Evolutionary conservation across 2,113 vertebrate genomes (phyloP).

Genomic region (Myotis brandtii): DNA sequence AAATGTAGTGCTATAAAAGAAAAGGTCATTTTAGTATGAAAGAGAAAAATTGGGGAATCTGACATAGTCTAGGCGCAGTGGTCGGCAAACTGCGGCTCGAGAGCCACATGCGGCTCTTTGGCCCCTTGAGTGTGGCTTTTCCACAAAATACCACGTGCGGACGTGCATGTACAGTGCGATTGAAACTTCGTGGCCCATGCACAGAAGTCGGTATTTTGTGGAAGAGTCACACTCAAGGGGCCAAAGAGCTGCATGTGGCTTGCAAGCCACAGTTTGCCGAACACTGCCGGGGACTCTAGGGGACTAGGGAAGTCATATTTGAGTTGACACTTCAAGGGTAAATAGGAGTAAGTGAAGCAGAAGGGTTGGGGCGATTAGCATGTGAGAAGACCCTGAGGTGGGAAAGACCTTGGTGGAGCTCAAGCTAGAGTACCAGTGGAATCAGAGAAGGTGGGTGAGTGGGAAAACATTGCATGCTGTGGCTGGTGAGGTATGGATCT

Average conservation of each 20-base stretch:
- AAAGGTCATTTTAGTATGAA: not conserved
- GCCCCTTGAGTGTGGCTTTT: too few species aligned
- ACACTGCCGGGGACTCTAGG: not conserved
- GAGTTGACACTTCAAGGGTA: not conserved
- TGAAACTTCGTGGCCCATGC: too few species aligned
- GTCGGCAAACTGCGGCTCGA: too few species aligned
- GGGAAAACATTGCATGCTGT: not conserved
- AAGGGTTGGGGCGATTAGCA: not conserved
- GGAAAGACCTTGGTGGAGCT: not conserved
- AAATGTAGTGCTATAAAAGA: not conserved
- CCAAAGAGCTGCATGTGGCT: too few species aligned
- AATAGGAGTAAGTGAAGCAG: not conserved
- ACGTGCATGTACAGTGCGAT: too few species aligned
- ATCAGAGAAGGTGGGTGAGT: not conserved
- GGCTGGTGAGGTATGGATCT: not conserved
- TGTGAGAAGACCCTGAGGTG: not conserved
- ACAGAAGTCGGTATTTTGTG: too few species aligned
- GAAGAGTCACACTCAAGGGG: too few species aligned
- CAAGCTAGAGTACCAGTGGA: not conserved
- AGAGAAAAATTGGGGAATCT: not conserved
- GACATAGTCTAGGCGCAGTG: not conserved
- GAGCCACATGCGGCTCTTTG: too few species aligned
- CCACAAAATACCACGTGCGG: too few species aligned
- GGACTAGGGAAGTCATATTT: constrained; percentile 30
- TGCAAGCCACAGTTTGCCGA: too few species aligned